phyloP scores from a whole-genome alignment of 2,888 invertebrate species.

The Phyllotreta striolata region DNA sequence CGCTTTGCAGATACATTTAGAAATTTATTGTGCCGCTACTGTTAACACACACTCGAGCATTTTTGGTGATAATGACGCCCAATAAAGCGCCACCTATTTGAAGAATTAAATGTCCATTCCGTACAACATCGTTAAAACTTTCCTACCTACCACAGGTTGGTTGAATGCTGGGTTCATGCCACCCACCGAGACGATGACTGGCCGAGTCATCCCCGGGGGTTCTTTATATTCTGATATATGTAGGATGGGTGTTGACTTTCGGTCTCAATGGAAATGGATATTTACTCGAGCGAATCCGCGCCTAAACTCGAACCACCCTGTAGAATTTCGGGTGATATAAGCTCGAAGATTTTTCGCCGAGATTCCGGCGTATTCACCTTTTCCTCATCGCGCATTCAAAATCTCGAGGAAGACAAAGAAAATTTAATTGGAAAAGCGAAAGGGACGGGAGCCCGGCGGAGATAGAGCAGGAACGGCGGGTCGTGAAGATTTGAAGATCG shows the following conservation, averaged over 20 bases:
- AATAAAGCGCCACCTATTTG: constrained; percentile 51
- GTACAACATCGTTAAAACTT: constrained; percentile 31
- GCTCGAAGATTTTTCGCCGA: no score
- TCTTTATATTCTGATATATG: constrained; percentile 29
- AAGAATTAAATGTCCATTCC: constrained; percentile 41
- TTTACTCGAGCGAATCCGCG: no score
- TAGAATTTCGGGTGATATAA: no score
- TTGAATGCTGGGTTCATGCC: constrained; percentile 20
- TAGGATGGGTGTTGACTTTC: constrained; percentile 24
- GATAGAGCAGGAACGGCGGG: constrained; percentile 26
- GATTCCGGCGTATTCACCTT: no score
- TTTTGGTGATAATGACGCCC: constrained; percentile 43
- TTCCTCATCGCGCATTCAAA: constrained; percentile 10
- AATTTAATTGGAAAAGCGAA: constrained; percentile 36
- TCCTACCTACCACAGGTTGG: constrained; percentile 30
- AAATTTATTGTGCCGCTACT: constrained; percentile 16
- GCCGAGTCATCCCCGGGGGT: constrained; percentile 20
- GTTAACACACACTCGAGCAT: constrained; percentile 37
- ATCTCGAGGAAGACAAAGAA: constrained; percentile 26
- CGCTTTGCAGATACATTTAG: no score
- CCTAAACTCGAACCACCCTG: no score
- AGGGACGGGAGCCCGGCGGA: constrained; percentile 29
- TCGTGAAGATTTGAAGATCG: neutral
- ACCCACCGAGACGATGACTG: constrained; percentile 41
- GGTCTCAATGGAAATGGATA: constrained; percentile 27